Evolutionary conservation across 2,113 vertebrate genomes (phyloP), one percentile per base, ranked within the genome.

Genomic region (Toxotes chatareus): DNA sequence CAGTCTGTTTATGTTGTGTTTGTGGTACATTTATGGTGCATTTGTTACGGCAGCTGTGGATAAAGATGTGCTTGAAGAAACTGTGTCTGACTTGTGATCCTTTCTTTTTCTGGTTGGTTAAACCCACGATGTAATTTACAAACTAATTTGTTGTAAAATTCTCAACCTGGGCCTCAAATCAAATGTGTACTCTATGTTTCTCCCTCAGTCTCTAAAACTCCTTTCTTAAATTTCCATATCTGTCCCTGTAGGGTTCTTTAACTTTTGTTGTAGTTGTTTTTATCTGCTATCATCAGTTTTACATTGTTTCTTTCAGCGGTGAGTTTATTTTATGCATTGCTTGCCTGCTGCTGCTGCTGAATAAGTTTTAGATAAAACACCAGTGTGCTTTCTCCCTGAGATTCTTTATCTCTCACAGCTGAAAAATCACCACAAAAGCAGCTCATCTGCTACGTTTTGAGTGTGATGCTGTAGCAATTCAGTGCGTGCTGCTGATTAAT

Each of bases 331-430:
- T 55, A 32, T 44, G 49, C 49, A 23, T 64, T 21, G 23, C 6
- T 13, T 13, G 14, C n/a, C n/a, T 1, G 46, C 34, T 64, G n/a
- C 65, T 51, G 65, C 65, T 51, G 65, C 76, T 51, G 56, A 69
- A 60, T 53, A 42, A 3, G 12, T 53, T 70, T 62, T 4, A 62
- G 57, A 79, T 70, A 34, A 79, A 79, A 63, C 66, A 23, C 46
- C 0, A 16, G 34, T 13, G 0, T 9, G 63, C 40, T 19, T 56
- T n/a, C 66, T 79, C 1, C 38, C 19, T 12, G 23, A 79, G 67
- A 57, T 72, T 36, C 36, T 34, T 6, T 40, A n/a, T 27, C 42
- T 62, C 32, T 38, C 36, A 70, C 32, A 60, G 31, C 46, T 0
- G 4, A 19, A 44, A 44, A 44, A 44, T 57, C n/a, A 76, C 16